Evolutionary conservation across 1,140 invertebrate genomes (phyloP).

Genomic region (Drosophila nebulosa): DNA sequence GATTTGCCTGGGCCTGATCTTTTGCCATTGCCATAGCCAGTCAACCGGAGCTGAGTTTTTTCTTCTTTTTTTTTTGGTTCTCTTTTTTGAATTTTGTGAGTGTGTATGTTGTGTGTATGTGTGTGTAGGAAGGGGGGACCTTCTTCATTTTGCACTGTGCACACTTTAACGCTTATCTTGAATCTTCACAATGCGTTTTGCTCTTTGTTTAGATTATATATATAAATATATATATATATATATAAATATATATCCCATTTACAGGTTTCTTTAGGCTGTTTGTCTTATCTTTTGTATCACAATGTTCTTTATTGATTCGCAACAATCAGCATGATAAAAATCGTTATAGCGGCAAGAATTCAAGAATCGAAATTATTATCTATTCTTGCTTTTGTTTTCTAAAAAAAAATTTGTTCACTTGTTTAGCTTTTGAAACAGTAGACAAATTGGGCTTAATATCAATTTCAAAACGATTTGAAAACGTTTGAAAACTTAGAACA

Average conservation of each 20-base stretch:
- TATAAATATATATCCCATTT: not conserved
- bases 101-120: no score
- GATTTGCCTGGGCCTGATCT: conserved; percentile 40
- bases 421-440: no score
- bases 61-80: not conserved
- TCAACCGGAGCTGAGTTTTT: conserved; percentile 19
- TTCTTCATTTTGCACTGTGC: conserved; percentile 38
- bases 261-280: not conserved
- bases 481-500: no score
- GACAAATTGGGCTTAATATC: no score
- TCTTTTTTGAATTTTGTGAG: not conserved
- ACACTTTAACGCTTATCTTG: conserved; percentile 51
- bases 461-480: no score
- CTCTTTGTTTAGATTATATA: conserved; percentile 14
- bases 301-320: not conserved
- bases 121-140: not conserved
- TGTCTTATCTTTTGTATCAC: not conserved
- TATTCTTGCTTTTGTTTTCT: no score
- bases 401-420: no score
- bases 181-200: conserved; percentile 23
- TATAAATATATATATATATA: not conserved
- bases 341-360: no score
- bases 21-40: conserved; percentile 38
- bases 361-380: no score
- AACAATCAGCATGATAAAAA: no score